Percentiles rank a stretch among this genome's conserved stretches.
Conservation (phyloP, 2,888 invertebrate genomes). For the Oithona nana region DNA sequence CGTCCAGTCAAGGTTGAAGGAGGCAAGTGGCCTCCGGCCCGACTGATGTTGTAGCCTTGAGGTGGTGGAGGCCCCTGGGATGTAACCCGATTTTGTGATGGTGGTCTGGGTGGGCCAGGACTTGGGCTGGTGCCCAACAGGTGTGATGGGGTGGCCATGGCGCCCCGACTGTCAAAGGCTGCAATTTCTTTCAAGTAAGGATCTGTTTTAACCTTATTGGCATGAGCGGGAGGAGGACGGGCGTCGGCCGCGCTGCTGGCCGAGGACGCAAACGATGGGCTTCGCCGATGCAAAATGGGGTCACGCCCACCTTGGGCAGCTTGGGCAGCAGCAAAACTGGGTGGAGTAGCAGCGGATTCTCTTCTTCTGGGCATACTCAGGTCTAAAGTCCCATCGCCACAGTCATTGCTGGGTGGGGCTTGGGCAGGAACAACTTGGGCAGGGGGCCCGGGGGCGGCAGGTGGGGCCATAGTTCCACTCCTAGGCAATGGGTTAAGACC, state of each 20-base stretch:
- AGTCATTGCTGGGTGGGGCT: slow-evolving; percentile 25
- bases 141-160: background rate
- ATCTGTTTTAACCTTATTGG: slow-evolving; percentile 6
- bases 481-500: slow-evolving; percentile 3
- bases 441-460: background rate
- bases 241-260: background rate
- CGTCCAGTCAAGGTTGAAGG: background rate
- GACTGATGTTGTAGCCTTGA: background rate
- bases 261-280: background rate
- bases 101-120: background rate
- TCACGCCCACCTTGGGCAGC: background rate
- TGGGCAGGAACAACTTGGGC: background rate
- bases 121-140: background rate
- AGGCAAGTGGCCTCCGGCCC: background rate
- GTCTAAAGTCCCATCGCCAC: slow-evolving; percentile 49
- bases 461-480: slow-evolving; percentile 7
- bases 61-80: background rate
- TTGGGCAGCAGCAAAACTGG: background rate
- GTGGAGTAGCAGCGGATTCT: slow-evolving; percentile 8
- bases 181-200: background rate
- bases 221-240: background rate
- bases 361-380: slow-evolving; percentile 44
- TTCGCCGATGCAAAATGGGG: background rate
- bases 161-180: background rate
- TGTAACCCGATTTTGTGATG: background rate